Percentiles rank a stretch among this genome's conserved stretches.
Conservation (phyloP, 30 jellyfish, hydroid and myxozoan species). For the Aurelia sp. region DNA sequence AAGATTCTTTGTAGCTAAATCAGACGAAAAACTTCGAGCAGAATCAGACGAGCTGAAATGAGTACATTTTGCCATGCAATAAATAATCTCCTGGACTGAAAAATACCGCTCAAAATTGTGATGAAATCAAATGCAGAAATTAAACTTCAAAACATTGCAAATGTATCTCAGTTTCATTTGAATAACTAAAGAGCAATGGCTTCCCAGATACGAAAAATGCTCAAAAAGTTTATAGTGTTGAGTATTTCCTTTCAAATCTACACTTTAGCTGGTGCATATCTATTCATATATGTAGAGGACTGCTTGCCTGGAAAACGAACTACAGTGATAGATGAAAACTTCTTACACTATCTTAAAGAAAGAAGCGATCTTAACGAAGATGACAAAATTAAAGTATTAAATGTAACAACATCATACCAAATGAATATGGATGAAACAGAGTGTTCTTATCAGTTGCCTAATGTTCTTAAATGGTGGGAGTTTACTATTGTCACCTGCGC, state of each 20-base stretch:
- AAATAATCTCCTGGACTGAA: too few relatives aligned
- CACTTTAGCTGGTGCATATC: slow-evolving; percentile 30
- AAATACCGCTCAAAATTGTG: too few relatives aligned
- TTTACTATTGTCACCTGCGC: slow-evolving; percentile 39
- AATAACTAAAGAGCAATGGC: neutral
- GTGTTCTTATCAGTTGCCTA: slow-evolving; percentile 2
- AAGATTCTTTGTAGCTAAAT: too few relatives aligned
- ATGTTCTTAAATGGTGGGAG: slow-evolving; percentile 47
- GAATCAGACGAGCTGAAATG: too few relatives aligned
- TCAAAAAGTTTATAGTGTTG: neutral
- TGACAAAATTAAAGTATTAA: neutral
- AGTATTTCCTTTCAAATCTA: neutral
- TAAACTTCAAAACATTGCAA: neutral
- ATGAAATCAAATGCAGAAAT: neutral
- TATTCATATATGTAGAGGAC: slow-evolving; percentile 54
- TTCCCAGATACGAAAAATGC: neutral
- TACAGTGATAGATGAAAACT: neutral
- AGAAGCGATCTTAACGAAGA: neutral
- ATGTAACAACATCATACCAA: neutral
- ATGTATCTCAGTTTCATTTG: too few relatives aligned
- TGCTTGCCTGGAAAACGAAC: slow-evolving; percentile 20
- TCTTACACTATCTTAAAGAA: neutral
- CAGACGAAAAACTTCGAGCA: too few relatives aligned
- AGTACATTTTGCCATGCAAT: too few relatives aligned
- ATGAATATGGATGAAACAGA: neutral